phyloP scores from a whole-genome alignment of 2,797 vertebrate species.

The Pyrocephalus nanus region DNA sequence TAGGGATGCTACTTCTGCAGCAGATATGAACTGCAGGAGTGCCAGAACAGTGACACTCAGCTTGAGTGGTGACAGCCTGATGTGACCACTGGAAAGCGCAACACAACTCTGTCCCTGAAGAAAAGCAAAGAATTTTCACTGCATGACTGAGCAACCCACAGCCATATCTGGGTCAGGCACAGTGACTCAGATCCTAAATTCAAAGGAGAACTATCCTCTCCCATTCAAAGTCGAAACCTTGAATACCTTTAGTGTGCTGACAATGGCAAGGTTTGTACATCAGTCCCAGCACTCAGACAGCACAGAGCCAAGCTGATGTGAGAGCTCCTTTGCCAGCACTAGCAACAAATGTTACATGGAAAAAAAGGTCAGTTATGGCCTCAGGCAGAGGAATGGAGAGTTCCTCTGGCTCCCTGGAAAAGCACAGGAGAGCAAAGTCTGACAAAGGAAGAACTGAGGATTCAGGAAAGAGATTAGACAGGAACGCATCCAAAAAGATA shows the following conservation, averaged over 20 bases:
- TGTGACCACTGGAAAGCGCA: not conserved
- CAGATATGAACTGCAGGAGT: not conserved
- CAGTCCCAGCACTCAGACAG: not conserved
- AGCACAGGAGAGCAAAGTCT: not conserved
- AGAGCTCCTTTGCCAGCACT: not conserved
- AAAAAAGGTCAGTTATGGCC: not conserved
- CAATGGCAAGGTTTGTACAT: not conserved
- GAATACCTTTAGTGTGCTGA: not conserved
- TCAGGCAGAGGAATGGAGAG: not conserved
- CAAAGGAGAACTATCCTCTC: not conserved
- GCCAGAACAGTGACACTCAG: not conserved
- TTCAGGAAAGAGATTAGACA: slow-evolving; percentile 1
- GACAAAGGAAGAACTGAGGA: not conserved
- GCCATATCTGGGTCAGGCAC: not conserved
- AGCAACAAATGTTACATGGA: not conserved
- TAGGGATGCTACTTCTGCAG: not conserved
- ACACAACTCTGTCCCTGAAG: not conserved
- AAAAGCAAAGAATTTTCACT: not conserved
- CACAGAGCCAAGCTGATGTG: not conserved
- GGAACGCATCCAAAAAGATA: not conserved
- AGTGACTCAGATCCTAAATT: not conserved
- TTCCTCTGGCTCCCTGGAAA: not conserved
- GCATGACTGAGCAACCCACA: not conserved
- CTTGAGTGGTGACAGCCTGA: not conserved
- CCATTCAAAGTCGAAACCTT: not conserved